Base-by-base conservation (phyloP, 2,797 vertebrate species). In the Falco biarmicus region DNA sequence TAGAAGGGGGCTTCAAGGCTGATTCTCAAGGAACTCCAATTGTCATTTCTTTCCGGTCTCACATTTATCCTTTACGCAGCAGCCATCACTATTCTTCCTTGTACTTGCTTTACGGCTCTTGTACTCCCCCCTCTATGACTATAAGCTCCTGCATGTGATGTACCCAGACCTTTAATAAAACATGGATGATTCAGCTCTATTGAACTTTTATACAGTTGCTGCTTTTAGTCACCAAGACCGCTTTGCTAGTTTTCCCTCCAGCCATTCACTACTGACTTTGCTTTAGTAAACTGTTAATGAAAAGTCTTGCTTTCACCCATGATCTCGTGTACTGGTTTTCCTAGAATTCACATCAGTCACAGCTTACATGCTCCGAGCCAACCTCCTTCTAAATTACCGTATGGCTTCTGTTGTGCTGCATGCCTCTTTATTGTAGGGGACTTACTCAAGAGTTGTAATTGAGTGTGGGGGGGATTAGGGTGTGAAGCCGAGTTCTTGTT, bases 101-200 rank as follows among this genome's bases (percentile, higher is more conserved):
- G 43, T 74, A 41, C 9, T 31, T 78, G 34, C 34, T 43, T 61
- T 78, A 18, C 2, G 6, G 22, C 34, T 60, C 22, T 34, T 41
- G 31, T 65, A 32, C 47, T 43, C 41, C 41, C 41, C 65, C 13
- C 37, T n/a, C 16, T 26, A 9, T 8, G 12, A 11, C 50, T 66
- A 16, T 20, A 32, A 73, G 53, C 47, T 83, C 13, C 13, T 83
- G 18, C 34, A 19, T 14, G 16, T 56, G 32, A 56, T 11, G 39
- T 34, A 21, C 78, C 60, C 29, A 60, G 60, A 45, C 34, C 66
- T 74, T 74, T 66, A 61, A 66, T 60, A 28, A 63, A 69, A 39
- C 12, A 31, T 2, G 7, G 69, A 53, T 0, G 2, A 15, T 69
- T 69, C 13, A 47, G 31, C 25, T 32, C n/a, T 34, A 1, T 41